Evolutionary conservation across 1,140 invertebrate genomes (phyloP).

Genomic region (Bombus turneri): DNA sequence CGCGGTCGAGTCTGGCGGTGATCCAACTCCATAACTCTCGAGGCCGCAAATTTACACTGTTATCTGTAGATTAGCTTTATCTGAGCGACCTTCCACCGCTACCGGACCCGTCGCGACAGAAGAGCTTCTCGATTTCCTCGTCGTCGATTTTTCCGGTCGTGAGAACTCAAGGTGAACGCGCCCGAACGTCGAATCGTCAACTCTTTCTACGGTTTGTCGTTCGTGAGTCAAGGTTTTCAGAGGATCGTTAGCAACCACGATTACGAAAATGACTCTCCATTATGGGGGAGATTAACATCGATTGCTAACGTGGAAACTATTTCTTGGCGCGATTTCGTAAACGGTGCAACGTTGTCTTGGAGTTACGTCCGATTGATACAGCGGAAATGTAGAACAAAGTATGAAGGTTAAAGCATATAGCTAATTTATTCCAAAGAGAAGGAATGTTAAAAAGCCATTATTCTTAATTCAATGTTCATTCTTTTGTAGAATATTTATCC

Average conservation of each 20-base stretch:
- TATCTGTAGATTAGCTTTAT: conserved; percentile 51
- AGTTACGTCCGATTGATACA: no score
- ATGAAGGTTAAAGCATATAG: neutral
- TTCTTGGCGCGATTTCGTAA: neutral
- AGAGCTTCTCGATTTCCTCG: neutral
- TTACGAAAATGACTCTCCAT: conserved; percentile 5
- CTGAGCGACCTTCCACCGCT: conserved; percentile 28
- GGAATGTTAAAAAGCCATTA: neutral
- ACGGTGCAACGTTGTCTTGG: neutral
- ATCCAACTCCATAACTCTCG: conserved; percentile 38
- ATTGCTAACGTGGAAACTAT: neutral
- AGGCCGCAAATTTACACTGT: conserved; percentile 39
- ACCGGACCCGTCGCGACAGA: neutral
- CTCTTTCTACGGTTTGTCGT: neutral
- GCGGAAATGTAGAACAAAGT: neutral
- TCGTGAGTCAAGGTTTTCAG: neutral
- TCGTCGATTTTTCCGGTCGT: neutral
- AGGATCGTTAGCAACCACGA: neutral
- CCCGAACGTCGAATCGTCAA: neutral
- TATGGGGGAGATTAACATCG: neutral
- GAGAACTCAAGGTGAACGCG: neutral
- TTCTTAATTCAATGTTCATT: neutral
- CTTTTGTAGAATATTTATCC: neutral
- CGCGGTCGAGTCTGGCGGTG: neutral
- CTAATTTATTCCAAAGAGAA: neutral